Evolutionary conservation across 2,797 vertebrate genomes (phyloP).

Genomic region (Esox masquinongy): DNA sequence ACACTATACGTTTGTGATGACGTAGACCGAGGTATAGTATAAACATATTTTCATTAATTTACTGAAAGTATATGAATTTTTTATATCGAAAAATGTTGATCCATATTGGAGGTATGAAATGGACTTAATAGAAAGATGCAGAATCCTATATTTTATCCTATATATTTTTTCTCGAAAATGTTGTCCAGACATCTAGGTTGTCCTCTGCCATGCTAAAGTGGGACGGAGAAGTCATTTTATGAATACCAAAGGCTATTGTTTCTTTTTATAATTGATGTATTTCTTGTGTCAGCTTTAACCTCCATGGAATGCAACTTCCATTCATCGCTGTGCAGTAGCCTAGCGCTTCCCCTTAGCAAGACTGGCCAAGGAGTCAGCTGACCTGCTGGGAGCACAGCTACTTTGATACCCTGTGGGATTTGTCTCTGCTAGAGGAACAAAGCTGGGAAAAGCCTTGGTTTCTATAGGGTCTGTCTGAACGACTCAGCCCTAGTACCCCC

Average conservation of each 20-base stretch:
- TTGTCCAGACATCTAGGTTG: not conserved
- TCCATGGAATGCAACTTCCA: not conserved
- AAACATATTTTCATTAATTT: not conserved
- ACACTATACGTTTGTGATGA: not conserved
- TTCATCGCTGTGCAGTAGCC: constrained; percentile 1
- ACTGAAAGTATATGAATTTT: not conserved
- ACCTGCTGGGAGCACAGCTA: constrained; percentile 30
- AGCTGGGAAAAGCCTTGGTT: constrained; percentile 43
- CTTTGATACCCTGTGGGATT: constrained; percentile 44
- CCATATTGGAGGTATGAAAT: not conserved
- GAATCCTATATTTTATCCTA: not conserved
- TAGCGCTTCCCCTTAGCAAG: too few species aligned
- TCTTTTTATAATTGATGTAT: not conserved
- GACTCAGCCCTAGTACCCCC: constrained; percentile 55
- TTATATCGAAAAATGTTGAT: not conserved
- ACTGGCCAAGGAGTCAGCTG: constrained; percentile 51
- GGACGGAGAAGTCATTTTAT: constrained; percentile 8
- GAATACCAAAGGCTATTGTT: constrained; percentile 4
- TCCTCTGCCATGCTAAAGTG: not conserved
- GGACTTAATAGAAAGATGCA: not conserved
- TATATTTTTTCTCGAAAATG: too few species aligned
- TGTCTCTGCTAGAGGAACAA: constrained; percentile 57
- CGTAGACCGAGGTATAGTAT: not conserved
- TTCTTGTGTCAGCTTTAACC: not conserved
- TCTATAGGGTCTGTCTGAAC: constrained; percentile 55